phyloP scores from a whole-genome alignment of 1,140 invertebrate species.

The Drosophila mauritiana region DNA sequence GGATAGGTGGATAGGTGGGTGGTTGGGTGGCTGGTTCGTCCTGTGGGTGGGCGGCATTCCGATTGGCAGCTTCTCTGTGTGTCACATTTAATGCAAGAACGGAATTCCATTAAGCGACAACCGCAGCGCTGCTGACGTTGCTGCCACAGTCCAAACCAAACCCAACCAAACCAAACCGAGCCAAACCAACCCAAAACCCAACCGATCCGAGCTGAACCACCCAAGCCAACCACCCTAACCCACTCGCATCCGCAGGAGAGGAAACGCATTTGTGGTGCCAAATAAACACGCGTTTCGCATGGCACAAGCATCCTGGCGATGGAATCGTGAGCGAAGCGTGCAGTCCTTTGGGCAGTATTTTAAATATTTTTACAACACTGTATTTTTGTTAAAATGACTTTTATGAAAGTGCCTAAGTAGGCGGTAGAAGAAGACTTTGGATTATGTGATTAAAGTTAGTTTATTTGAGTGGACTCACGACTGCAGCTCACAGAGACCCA shows the following conservation, averaged over 20 bases:
- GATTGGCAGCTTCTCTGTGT: conserved; percentile 79
- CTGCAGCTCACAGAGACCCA: neutral
- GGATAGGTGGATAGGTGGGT: conserved; percentile 4
- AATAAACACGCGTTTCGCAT: conserved; percentile 67
- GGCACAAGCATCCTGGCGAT: conserved; percentile 19
- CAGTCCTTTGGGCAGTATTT: too few species aligned
- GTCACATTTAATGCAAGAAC: conserved; percentile 81
- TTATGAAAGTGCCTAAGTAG: too few species aligned
- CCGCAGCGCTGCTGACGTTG: conserved; percentile 62
- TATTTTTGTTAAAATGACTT: too few species aligned
- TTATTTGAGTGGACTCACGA: neutral
- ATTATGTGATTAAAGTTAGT: neutral
- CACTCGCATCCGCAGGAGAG: conserved; percentile 40
- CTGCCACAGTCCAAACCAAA: conserved; percentile 66
- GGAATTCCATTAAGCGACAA: conserved; percentile 83
- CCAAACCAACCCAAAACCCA: conserved; percentile 24
- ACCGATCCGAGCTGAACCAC: conserved; percentile 12
- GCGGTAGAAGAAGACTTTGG: too few species aligned
- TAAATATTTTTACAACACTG: too few species aligned
- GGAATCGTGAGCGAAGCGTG: conserved; percentile 13
- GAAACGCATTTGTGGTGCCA: conserved; percentile 81
- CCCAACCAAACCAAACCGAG: conserved; percentile 27
- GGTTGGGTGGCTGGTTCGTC: neutral
- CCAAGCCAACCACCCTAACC: conserved; percentile 2
- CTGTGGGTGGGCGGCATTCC: conserved; percentile 60